phyloP scores from a whole-genome alignment of 2,888 invertebrate species.

The Rhabditoides inermis region DNA sequence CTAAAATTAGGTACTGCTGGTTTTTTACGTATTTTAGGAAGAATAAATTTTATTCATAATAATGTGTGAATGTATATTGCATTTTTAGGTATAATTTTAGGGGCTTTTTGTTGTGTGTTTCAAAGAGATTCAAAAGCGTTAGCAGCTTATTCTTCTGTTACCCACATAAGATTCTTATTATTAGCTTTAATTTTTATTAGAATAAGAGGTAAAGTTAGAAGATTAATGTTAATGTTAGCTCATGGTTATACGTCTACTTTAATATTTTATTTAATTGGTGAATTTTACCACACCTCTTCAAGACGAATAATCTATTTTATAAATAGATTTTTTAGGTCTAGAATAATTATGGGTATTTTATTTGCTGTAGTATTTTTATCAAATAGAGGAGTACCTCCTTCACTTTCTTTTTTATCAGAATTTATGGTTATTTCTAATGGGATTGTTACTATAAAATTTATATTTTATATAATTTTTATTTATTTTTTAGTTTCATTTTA shows the following conservation, averaged over 20 bases:
- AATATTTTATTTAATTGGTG: conserved; percentile 31
- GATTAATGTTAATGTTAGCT: conserved; percentile 28
- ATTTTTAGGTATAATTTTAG: conserved; percentile 32
- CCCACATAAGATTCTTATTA: conserved; percentile 30
- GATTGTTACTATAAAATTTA: conserved; percentile 40
- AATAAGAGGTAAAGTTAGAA: conserved; percentile 21
- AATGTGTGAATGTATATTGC: conserved; percentile 28
- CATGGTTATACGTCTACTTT: conserved; percentile 31
- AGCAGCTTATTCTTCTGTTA: conserved; percentile 31
- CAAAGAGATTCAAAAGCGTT: conserved; percentile 36
- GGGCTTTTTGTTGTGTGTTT: conserved; percentile 31
- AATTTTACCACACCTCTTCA: conserved; percentile 26
- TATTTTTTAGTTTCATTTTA: conserved; percentile 51
- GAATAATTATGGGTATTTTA: conserved; percentile 26
- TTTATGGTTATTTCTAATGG: conserved; percentile 50
- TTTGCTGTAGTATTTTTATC: conserved; percentile 27
- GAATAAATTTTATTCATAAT: conserved; percentile 27
- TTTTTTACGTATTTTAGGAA: conserved; percentile 34
- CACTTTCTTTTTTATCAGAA: conserved; percentile 40
- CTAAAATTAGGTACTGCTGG: conserved; percentile 37
- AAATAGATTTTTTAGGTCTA: conserved; percentile 29
- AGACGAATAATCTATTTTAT: conserved; percentile 34
- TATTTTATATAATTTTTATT: conserved; percentile 51
- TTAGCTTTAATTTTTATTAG: conserved; percentile 22
- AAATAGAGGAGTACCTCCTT: conserved; percentile 30